phyloP scores from a whole-genome alignment of 2,888 invertebrate genomes.

The Clepsis dumicolana region DNA sequence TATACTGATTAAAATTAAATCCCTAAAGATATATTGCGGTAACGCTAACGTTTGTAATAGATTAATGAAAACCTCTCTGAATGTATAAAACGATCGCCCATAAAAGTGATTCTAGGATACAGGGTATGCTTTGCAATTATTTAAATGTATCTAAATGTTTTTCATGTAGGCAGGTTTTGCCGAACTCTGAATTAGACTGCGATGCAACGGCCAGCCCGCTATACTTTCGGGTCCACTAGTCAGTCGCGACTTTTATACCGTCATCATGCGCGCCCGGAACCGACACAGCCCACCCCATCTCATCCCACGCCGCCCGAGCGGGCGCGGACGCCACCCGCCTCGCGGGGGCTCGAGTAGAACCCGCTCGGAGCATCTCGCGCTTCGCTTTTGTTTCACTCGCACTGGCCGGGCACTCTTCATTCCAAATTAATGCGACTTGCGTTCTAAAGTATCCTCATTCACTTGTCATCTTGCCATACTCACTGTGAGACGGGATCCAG shows the following conservation, averaged over 20 bases:
- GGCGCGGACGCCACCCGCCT: background rate
- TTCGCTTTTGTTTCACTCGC: slow-evolving; percentile 60
- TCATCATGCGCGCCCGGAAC: slow-evolving; percentile 75
- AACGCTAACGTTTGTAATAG: slow-evolving; percentile 80
- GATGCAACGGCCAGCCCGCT: slow-evolving; percentile 62
- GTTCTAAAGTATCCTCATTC: slow-evolving; percentile 72
- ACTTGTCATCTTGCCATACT: slow-evolving; percentile 62
- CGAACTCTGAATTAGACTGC: slow-evolving; percentile 66
- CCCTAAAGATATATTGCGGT: slow-evolving; percentile 78
- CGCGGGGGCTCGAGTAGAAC: background rate
- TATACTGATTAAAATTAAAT: slow-evolving; percentile 79
- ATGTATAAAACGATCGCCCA: slow-evolving; percentile 86
- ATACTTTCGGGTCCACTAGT: slow-evolving; percentile 79
- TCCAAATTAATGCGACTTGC: slow-evolving; percentile 56
- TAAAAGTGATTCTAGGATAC: slow-evolving; percentile 95
- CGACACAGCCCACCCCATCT: slow-evolving; percentile 63
- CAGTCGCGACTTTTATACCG: slow-evolving; percentile 83
- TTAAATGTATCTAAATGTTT: slow-evolving; percentile 89
- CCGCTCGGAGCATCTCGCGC: slow-evolving; percentile 49
- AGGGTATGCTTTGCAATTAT: slow-evolving; percentile 98
- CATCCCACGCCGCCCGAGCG: slow-evolving; percentile 52
- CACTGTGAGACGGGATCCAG: slow-evolving; percentile 49
- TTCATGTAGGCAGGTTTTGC: slow-evolving; percentile 80
- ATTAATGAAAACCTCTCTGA: slow-evolving; percentile 80
- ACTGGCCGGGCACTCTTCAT: slow-evolving; percentile 50